Conservation (phyloP, 2,113 vertebrate species). For the Xenopus borealis region DNA sequence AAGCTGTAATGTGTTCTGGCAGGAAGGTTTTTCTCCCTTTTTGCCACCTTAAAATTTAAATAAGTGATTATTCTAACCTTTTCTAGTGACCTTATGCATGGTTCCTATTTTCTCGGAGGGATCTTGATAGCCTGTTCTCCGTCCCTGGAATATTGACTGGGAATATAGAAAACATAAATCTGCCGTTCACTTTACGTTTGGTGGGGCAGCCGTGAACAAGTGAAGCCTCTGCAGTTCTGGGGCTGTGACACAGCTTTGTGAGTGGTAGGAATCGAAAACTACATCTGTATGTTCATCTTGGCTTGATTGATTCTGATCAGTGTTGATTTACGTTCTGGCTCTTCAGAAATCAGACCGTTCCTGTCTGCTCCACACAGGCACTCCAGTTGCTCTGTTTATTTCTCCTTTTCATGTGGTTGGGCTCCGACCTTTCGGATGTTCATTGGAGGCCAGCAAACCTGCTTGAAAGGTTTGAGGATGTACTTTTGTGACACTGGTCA, state of each 20-base stretch:
- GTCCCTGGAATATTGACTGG: slow-evolving; percentile 1
- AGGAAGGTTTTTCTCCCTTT: neutral
- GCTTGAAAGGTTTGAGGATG: neutral
- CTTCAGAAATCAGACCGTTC: slow-evolving; percentile 30
- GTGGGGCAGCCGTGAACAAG: slow-evolving; percentile 30
- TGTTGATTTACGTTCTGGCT: slow-evolving; percentile 43
- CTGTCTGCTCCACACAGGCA: slow-evolving; percentile 20
- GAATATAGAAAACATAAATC: slow-evolving; percentile 4
- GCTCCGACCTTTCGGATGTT: slow-evolving; percentile 4
- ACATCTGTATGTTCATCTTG: slow-evolving; percentile 25
- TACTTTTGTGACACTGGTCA: neutral
- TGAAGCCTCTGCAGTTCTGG: neutral
- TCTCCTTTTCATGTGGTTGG: neutral
- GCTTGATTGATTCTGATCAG: slow-evolving; percentile 39
- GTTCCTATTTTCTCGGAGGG: slow-evolving; percentile 8
- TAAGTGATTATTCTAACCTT: slow-evolving; percentile 7
- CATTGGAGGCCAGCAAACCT: neutral
- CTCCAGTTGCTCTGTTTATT: neutral
- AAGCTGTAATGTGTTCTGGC: slow-evolving; percentile 15
- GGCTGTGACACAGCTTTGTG: slow-evolving; percentile 17
- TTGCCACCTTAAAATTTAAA: slow-evolving; percentile 12
- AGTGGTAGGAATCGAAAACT: slow-evolving; percentile 41
- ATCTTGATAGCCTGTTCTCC: slow-evolving; percentile 12
- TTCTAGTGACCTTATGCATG: neutral
- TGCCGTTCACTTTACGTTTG: slow-evolving; percentile 14